Base-by-base conservation (phyloP, 2,888 invertebrate genomes). In the Aphidius colemani region DNA sequence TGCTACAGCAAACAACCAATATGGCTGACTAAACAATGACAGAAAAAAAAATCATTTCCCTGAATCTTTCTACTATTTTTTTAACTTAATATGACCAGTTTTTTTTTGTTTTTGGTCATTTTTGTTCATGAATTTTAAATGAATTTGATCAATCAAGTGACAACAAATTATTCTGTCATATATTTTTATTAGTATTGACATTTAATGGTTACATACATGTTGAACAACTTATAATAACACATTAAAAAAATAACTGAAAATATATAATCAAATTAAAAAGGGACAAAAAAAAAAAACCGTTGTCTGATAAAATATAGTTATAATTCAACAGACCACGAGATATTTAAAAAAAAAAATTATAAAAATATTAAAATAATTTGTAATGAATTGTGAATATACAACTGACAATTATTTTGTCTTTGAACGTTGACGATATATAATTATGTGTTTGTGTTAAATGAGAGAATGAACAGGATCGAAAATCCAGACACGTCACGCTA, bases 401-500 rank as follows among this genome's bases (percentile, higher is more conserved):
- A 39, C 5, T 39, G 43, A 56, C 44, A 49, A 63, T 53, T 40
- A 60, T 44, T 63, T 50, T 63, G 41, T 50, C 44, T 57, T 53
- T 13, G 43, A 59, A 53, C 13, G 39, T 48, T 30, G 30, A 30
- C 30, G 11, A 13, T 7, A 48, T 48, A 61, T 61, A 65, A 65
- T 65, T 50, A 58, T 53, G 53, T 50, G 11, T 49, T 40, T 18
- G 41, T 18, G 48, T 48, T 46, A 46, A 61, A 51, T 30, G 50
- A 65, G 61, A 48, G 45, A 60, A 48, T 48, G 46, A 61, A 65
- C 53, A 61, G 65, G 40, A 50, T 45, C 50, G 46, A 58, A 65
- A 65, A 61, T 65, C 45, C 51, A 51, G 51, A 41, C 61, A 57
- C 39, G 57, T 57, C 57, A 46, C 58, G 53, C 53, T 65, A 46